Evolutionary conservation across 1,140 invertebrate genomes (phyloP), one percentile per base, ranked within the genome.

Genomic region (Berghia stephanieae): DNA sequence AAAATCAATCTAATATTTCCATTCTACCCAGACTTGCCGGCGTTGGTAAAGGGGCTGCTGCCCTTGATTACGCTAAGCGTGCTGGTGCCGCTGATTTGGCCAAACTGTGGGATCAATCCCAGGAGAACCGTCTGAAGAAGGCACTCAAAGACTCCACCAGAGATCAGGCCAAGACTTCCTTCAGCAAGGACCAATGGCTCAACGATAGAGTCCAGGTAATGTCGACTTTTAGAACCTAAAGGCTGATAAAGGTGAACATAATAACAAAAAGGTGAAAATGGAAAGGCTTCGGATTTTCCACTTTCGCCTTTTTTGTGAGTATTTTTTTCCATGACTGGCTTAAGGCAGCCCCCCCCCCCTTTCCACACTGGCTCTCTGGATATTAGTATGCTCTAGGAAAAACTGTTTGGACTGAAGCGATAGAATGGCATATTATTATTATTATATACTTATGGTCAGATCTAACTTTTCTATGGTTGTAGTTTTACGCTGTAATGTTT

Each of bases 161-260:
- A 10, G 68, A 78, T 52, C 24, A 43, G 10, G 69, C 44, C 68
- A 70, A 78, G 76, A 49, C 52, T 42, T 27, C 36, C 76, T 78
- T 40, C 76, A 63, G 21, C 67, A 31, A 40, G 24, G 76, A 78
- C 66, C 46, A 78, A 38, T 78, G 76, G 76, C 68, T 78, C 68
- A 78, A 71, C 76, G 67, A 78, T 57, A 46, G 68, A 36, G 52
- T 34, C 38, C 44, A 63, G 57, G 57, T 63, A n/a, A n/a, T n/a
- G n/a, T n/a, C n/a, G n/a, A n/a, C n/a, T n/a, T n/a, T n/a, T n/a
- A n/a, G n/a, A n/a, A n/a, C n/a, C n/a, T n/a, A n/a, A n/a, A n/a
- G n/a, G n/a, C n/a, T n/a, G n/a, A n/a, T n/a, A n/a, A n/a, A n/a
- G n/a, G 57, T n/a, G n/a, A 49, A 49, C 10, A 49, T 49, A 49